These are phyloP conservation scores for Dicrurus megarhynchus DNA, from an alignment of 2,113 vertebrate genomes.

Conservation along the genomic window DNA sequence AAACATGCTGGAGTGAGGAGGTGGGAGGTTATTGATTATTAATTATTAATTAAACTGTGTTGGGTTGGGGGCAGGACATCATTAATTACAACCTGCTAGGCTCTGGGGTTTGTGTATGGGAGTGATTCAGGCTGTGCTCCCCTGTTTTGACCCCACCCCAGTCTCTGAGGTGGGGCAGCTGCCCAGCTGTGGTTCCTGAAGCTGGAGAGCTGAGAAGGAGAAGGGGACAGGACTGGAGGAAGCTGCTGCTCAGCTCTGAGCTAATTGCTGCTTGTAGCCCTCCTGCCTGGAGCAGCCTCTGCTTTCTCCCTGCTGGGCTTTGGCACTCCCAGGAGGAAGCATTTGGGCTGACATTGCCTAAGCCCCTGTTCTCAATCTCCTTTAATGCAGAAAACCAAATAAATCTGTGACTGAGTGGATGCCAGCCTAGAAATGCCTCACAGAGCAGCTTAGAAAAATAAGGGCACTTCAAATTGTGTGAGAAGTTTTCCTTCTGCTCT, in stretches of 20 bases:
- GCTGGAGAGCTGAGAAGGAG: not conserved
- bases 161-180: not conserved
- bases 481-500: not conserved
- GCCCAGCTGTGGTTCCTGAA: not conserved
- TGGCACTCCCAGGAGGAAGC: not conserved
- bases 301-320: not conserved
- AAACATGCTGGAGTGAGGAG: rapidly evolving
- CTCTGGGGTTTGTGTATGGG: not conserved
- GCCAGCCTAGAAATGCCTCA: not conserved
- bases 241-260: not conserved
- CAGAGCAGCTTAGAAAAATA: not conserved
- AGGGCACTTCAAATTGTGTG: not conserved
- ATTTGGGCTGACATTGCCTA: not conserved
- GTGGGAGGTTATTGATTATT: not conserved
- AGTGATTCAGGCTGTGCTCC: not conserved
- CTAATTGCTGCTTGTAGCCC: not conserved
- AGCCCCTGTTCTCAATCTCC: not conserved
- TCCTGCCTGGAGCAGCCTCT: not conserved
- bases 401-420: not conserved
- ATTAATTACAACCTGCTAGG: not conserved
- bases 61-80: rapidly evolving
- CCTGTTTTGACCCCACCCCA: not conserved
- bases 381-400: not conserved
- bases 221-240: not conserved
- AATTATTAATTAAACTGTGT: not conserved